Conservation (phyloP, 1,140 invertebrate genomes). For the Cydia pomonella region DNA sequence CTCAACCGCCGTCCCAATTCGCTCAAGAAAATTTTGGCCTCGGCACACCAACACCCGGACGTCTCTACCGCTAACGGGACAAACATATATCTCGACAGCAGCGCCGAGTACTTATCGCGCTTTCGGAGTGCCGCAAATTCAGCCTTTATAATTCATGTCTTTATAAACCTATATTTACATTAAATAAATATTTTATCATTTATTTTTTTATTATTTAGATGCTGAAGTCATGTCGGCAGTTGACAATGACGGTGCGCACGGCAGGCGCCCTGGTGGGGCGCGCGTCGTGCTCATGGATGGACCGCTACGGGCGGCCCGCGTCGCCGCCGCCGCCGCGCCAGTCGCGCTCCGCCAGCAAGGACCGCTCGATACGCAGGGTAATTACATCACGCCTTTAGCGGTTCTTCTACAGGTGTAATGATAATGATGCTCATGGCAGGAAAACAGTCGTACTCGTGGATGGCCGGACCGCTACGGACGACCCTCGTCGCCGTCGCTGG, state of each 20-base stretch:
- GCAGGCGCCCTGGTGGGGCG: constrained; percentile 82
- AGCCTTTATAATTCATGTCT: too few species aligned
- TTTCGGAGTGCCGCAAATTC: too few species aligned
- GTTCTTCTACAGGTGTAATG: not conserved
- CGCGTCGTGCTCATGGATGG: constrained; percentile 95
- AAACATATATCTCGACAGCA: too few species aligned
- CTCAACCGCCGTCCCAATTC: too few species aligned
- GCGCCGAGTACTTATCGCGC: too few species aligned
- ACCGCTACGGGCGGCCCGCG: constrained; percentile 91
- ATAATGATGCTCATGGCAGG: constrained; percentile 53
- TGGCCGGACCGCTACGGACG: constrained; percentile 85
- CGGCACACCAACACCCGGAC: too few species aligned
- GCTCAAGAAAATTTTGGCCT: too few species aligned
- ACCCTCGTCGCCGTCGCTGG: constrained; percentile 80
- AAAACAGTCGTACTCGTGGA: constrained; percentile 94
- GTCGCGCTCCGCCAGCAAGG: constrained; percentile 81
- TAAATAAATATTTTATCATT: too few species aligned
- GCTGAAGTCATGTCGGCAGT: constrained; percentile 91
- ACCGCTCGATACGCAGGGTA: constrained; percentile 82
- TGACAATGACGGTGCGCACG: constrained; percentile 93
- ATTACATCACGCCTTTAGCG: constrained; percentile 27
- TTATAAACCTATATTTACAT: too few species aligned
- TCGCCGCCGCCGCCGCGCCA: constrained; percentile 85
- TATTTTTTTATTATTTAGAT: constrained; percentile 82
- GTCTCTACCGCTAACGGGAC: too few species aligned